Conservation (phyloP, 2,797 vertebrate genomes). For the Merluccius polli region DNA sequence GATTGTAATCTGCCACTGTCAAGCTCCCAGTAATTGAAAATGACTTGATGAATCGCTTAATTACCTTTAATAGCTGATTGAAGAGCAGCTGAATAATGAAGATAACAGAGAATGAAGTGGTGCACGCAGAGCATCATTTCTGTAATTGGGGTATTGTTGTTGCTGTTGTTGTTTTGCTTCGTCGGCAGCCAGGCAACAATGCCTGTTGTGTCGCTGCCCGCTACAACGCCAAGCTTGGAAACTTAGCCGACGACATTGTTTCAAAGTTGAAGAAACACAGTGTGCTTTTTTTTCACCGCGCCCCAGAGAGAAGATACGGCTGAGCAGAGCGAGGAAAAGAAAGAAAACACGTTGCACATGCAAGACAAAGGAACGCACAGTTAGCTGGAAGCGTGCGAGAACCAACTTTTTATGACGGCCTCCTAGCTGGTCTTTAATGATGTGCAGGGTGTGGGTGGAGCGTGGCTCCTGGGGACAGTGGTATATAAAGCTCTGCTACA, state of each 20-base stretch:
- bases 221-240: constrained; percentile 36
- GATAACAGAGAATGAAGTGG: constrained; percentile 78
- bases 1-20: constrained; percentile 91
- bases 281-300: constrained; percentile 7
- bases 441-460: constrained; percentile 50
- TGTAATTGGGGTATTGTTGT: constrained; percentile 73
- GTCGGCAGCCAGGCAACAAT: constrained; percentile 22
- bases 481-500: constrained; percentile 36
- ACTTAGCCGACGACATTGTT: constrained; percentile 43
- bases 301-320: constrained; percentile 31
- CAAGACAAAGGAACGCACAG: constrained; percentile 37
- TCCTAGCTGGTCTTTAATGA: constrained; percentile 56
- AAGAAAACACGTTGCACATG: constrained; percentile 45
- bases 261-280: constrained; percentile 36
- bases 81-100: constrained; percentile 85
- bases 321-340: constrained; percentile 55
- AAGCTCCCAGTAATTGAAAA: constrained; percentile 90
- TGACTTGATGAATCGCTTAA: constrained; percentile 93
- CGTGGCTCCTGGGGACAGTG: constrained; percentile 55
- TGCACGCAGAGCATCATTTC: constrained; percentile 69
- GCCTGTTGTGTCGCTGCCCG: constrained; percentile 40
- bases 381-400: constrained; percentile 42
- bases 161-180: constrained; percentile 51
- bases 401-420: constrained; percentile 59
- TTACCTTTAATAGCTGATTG: constrained; percentile 90